Evolutionary conservation across 2,113 vertebrate genomes (phyloP), one percentile per base, ranked within the genome.

Genomic region (Dascyllus trimaculatus): DNA sequence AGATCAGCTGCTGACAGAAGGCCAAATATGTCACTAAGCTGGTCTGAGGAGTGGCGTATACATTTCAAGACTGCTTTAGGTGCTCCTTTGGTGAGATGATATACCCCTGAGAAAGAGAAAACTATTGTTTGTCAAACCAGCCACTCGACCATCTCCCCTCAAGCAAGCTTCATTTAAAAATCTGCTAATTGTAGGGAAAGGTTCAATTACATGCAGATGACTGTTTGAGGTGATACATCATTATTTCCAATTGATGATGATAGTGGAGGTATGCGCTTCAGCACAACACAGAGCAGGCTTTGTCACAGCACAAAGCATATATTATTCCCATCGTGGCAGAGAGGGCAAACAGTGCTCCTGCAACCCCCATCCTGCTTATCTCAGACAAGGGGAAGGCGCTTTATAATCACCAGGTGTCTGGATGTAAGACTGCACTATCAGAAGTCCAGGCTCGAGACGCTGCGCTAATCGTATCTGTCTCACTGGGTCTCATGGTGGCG

Each of bases 1-100:
- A 73, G 21, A 61, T 79, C 43, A 62, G 11, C 3, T 40, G 51
- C 17, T 85, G 78, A 78, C 35, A 64, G 45, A 65, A 18, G 26
- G 81, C n/a, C 61, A 91, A 93, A 80, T 85, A 93, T 92, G 91
- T 82, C 70, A 89, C 88, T 71, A 19, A 86, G 77, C 89, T 75
- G 71, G 89, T 92, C 80, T 71, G 35, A 87, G 70, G 53, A 82
- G 68, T 81, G 53, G 4, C 66, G 38, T 43, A 52, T 7, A 8
- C 21, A 70, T 38, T 72, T 29, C 59, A 53, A 24, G 51, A 29
- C 71, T 69, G 26, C 61, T 60, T 51, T 11, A 83, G 49, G 65
- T 60, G 56, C 25, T 58, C 19, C 21, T 46, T 65, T 83, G 40
- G 59, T 48, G 52, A 74, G 49, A 78, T 66, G 61, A 35, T 66